Conservation (phyloP, 2,797 vertebrate species). For the Sebastes nivosus region DNA sequence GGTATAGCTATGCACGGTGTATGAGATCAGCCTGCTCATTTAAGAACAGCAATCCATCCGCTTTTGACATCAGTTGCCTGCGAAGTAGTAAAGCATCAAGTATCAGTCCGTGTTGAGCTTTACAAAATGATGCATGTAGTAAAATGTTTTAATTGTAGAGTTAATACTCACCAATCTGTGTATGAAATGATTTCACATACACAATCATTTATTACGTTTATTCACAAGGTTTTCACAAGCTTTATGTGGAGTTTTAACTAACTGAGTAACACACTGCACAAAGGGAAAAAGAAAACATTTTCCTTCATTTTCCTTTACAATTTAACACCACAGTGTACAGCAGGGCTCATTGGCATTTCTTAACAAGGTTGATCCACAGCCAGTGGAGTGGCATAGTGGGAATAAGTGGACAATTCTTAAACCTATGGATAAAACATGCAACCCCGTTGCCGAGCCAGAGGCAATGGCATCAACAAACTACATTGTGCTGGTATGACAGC, state of each 20-base stretch:
- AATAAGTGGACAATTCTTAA: neutral
- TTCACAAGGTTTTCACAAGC: neutral
- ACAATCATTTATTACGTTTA: neutral
- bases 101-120: neutral
- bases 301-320: neutral
- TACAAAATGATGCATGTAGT: neutral
- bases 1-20: too few species aligned
- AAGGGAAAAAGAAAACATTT: neutral
- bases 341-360: neutral
- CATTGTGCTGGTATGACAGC: too few species aligned
- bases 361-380: neutral
- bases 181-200: neutral
- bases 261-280: too few species aligned
- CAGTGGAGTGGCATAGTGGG: neutral
- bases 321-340: neutral
- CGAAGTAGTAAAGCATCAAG: neutral
- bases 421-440: too few species aligned
- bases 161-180: neutral
- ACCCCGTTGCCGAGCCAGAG: too few species aligned
- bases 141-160: neutral
- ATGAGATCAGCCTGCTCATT: too few species aligned
- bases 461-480: too few species aligned
- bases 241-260: neutral
- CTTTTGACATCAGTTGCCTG: constrained; percentile 5
- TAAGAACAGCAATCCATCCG: neutral